phyloP scores from a whole-genome alignment of 2,113 vertebrate genomes.

The Oreochromis tanganicae region DNA sequence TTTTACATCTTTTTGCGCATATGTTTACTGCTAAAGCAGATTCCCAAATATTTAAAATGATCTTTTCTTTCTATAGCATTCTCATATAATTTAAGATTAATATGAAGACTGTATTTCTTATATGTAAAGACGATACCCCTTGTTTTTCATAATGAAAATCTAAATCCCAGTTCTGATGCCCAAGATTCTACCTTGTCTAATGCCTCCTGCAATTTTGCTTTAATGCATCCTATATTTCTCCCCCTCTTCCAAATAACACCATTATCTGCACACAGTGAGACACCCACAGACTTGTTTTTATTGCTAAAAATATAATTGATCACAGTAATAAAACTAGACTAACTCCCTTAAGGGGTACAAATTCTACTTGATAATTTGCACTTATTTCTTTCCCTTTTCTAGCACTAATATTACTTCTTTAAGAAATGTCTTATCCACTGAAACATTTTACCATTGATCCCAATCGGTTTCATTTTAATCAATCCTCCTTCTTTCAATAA shows the following conservation, averaged over 20 bases:
- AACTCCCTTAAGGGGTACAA: not conserved
- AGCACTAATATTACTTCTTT: not conserved
- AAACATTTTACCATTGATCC: not conserved
- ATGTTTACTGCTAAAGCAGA: too few species aligned
- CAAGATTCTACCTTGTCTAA: not conserved
- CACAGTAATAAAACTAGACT: not conserved
- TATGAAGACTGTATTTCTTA: too few species aligned
- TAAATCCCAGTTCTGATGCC: not conserved
- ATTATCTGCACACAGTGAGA: not conserved
- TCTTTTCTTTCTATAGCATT: too few species aligned
- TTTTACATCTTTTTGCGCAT: too few species aligned
- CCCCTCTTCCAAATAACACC: not conserved
- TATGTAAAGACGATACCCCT: accelerated
- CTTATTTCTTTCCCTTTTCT: not conserved
- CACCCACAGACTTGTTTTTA: not conserved
- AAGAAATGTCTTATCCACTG: not conserved
- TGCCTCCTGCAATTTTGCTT: not conserved
- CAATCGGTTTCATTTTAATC: not conserved
- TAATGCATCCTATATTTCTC: not conserved
- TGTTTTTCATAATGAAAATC: not conserved
- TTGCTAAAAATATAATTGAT: not conserved
- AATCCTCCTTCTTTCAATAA: not conserved
- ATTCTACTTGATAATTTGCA: not conserved
- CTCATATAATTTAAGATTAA: too few species aligned
- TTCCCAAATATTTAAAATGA: too few species aligned